Evolutionary conservation across 2,797 vertebrate genomes (phyloP), one percentile per base, ranked within the genome.

Genomic region (Geotrypetes seraphini): DNA sequence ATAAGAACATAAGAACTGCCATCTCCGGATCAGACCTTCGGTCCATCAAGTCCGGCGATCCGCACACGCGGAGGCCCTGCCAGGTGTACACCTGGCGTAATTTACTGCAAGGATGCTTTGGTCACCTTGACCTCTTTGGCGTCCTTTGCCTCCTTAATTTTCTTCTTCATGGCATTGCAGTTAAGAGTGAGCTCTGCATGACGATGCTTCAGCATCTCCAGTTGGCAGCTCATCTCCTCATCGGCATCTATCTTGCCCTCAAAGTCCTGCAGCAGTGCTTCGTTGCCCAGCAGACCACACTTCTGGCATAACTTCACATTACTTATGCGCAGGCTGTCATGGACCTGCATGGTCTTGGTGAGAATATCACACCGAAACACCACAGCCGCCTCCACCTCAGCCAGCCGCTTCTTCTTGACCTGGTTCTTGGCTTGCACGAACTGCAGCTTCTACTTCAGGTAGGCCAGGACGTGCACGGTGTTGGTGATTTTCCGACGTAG

Each of bases 371-470:
- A 69, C 34, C 57, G 63, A 5, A 27, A 49, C 4, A 74, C 56
- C 51, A 84, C 44, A 10, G 12, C 1, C 0, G 16, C 40, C 25
- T 89, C 73, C 1, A 63, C n/a, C n/a, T n/a, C n/a, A n/a, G n/a
- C n/a, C n/a, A n/a, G n/a, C n/a, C n/a, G n/a, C n/a, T n/a, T n/a
- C 19, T 30, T 71, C 19, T 66, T 70, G 14, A 16, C 8, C n/a
- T 48, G 16, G 5, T 87, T 68, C 41, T 81, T 71, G 7, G 7
- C 36, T 29, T 83, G 76, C 16, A 69, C 38, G 19, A 75, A 78
- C 38, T 69, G 52, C 5, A 87, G 39, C 53, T 87, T 90, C 35
- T 87, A 85, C 47, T 76, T 88, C 6, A 85, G 4, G 2, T 87
- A 84, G 2, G 78, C 72, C 23, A 91, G 62, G 2, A 71, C 14